These are phyloP conservation scores for Portevinia maculata DNA, from an alignment of 2,888 invertebrate genomes.

Conservation along the genomic window DNA sequence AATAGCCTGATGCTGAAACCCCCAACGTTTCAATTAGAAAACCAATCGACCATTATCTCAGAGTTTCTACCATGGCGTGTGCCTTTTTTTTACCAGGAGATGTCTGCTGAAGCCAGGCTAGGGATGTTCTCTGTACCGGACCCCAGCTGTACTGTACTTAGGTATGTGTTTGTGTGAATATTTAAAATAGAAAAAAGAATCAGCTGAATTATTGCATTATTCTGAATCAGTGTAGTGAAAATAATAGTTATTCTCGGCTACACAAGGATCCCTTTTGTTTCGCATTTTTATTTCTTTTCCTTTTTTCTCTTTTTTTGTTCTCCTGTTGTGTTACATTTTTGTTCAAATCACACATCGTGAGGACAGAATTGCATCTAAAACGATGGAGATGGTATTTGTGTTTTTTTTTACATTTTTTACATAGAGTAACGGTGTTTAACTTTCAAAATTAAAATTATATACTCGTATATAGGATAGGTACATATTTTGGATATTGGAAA, in stretches of 20 bases:
- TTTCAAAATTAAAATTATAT: too few relatives aligned
- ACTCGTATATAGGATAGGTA: too few relatives aligned
- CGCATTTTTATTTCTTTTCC: too few relatives aligned
- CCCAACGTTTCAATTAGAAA: slow-evolving; percentile 59
- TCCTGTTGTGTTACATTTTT: too few relatives aligned
- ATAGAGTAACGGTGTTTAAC: too few relatives aligned
- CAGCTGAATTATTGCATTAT: slow-evolving; percentile 39
- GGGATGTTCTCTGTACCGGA: background rate
- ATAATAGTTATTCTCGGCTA: slow-evolving; percentile 31
- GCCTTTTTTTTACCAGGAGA: slow-evolving; percentile 14
- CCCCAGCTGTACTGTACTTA: background rate
- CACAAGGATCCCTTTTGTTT: too few relatives aligned
- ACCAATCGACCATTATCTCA: slow-evolving; percentile 54
- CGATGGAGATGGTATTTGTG: too few relatives aligned
- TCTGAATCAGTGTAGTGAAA: slow-evolving; percentile 46
- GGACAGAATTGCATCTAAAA: too few relatives aligned
- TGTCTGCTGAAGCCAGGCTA: slow-evolving; percentile 1
- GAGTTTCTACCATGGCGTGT: slow-evolving; percentile 41
- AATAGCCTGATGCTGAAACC: slow-evolving; percentile 42
- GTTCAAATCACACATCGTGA: too few relatives aligned
- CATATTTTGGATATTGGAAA: too few relatives aligned
- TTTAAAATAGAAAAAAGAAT: slow-evolving; percentile 24
- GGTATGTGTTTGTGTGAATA: background rate
- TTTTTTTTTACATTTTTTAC: too few relatives aligned
- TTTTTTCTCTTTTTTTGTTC: background rate